Conservation (phyloP, 2,797 vertebrate genomes). For the Galago senegalensis region DNA sequence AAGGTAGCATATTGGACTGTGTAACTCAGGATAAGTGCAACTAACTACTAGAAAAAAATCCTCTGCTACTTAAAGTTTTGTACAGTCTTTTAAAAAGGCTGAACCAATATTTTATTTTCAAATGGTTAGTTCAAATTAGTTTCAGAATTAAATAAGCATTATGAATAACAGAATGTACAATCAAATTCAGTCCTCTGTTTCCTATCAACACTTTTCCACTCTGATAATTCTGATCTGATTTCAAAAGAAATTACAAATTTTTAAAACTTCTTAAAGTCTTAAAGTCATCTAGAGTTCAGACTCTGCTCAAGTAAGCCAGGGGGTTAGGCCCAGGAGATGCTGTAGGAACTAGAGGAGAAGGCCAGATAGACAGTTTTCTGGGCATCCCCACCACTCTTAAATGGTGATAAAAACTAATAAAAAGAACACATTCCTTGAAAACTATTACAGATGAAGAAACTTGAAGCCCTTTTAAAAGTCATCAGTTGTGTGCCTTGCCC, state of each 20-base stretch:
- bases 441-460: not conserved
- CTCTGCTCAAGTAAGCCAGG: not conserved
- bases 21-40: not conserved
- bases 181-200: not conserved
- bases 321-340: conserved; percentile 4
- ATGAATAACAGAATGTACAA: conserved; percentile 17
- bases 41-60: not conserved
- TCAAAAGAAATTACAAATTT: not conserved
- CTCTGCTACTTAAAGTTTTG: not conserved
- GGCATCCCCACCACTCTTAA: not conserved
- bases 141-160: conserved; percentile 19
- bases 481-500: not conserved
- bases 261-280: not conserved
- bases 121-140: conserved; percentile 44
- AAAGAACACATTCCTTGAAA: not conserved
- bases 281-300: conserved; percentile 38
- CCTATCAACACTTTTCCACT: conserved; percentile 26
- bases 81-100: conserved; percentile 35
- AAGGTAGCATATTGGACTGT: not conserved
- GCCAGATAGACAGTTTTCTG: not conserved
- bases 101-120: conserved; percentile 15
- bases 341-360: not conserved
- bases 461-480: not conserved
- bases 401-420: conserved; percentile 22
- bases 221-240: not conserved